These are phyloP conservation scores for Dissostichus mawsoni DNA, from an alignment of 2,113 vertebrate genomes.

Conservation along the genomic window DNA sequence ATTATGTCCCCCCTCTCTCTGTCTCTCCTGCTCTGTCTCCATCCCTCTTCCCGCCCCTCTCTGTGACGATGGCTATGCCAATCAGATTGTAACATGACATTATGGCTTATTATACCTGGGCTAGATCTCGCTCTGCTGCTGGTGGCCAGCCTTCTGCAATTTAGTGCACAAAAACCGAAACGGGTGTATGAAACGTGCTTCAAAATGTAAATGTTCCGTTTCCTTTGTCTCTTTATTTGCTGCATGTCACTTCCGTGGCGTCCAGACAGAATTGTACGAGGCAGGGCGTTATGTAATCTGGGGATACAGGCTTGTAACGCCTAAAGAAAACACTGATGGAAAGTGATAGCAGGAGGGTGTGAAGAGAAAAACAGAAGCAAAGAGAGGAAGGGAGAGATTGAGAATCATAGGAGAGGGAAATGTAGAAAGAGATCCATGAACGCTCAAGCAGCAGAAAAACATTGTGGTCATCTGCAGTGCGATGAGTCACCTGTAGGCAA, in stretches of 20 bases:
- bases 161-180: conserved; percentile 12
- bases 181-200: neutral
- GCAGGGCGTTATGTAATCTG: conserved; percentile 39
- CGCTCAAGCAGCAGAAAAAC: conserved; percentile 70
- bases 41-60: conserved; percentile 48
- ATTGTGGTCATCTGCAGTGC: conserved; percentile 83
- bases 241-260: conserved; percentile 15
- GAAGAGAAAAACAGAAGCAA: conserved; percentile 2
- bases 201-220: conserved; percentile 23
- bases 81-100: conserved; percentile 75
- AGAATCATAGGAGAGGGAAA: conserved; percentile 49
- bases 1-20: conserved; percentile 31
- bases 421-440: conserved; percentile 64
- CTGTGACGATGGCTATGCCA: conserved; percentile 57
- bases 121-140: conserved; percentile 35
- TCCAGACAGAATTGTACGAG: conserved; percentile 15
- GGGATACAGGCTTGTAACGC: conserved; percentile 32
- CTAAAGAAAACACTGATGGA: conserved; percentile 43
- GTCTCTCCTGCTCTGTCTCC: conserved; percentile 44
- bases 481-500: conserved; percentile 84
- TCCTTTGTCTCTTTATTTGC: conserved; percentile 40
- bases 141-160: conserved; percentile 26
- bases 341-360: conserved; percentile 30
- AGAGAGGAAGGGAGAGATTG: conserved; percentile 21
- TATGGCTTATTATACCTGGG: conserved; percentile 73